A percentile compares a stretch with the other conserved stretches of the same genome.
Conservation (phyloP, 2,888 invertebrate species). For the Stratiomys singularior region DNA sequence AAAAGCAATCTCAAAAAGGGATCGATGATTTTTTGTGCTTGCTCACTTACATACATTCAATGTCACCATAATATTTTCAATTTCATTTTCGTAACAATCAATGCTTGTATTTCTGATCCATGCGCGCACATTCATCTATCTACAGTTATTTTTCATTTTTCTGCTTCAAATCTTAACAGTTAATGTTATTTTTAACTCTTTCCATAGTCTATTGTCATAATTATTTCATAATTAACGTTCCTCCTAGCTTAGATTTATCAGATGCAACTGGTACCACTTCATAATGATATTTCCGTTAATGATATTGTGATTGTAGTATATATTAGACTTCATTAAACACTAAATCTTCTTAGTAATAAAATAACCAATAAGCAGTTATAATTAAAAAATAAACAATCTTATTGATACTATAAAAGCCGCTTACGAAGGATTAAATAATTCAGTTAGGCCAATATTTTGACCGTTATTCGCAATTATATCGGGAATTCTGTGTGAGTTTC, state of each 20-base stretch:
- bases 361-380: not conserved
- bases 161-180: not conserved
- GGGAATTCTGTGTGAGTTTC: conserved; percentile 21
- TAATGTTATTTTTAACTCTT: not conserved
- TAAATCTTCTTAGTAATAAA: conserved; percentile 21
- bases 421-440: conserved; percentile 40
- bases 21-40: conserved; percentile 16
- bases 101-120: not conserved
- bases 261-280: not conserved
- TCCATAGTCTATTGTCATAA: conserved; percentile 25
- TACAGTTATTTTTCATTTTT: not conserved
- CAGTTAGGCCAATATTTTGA: conserved; percentile 19
- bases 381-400: conserved; percentile 25
- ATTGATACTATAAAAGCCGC: not conserved
- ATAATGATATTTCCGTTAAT: not conserved
- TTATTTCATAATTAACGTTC: conserved; percentile 7
- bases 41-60: not conserved
- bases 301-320: conserved; percentile 1
- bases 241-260: not conserved
- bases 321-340: conserved; percentile 23
- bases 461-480: conserved; percentile 7
- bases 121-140: not conserved
- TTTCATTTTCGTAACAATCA: not conserved
- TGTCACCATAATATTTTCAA: not conserved
- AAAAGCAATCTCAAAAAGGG: conserved; percentile 1